phyloP scores from a whole-genome alignment of 2,888 invertebrate species.

The Drosophila borborema region DNA sequence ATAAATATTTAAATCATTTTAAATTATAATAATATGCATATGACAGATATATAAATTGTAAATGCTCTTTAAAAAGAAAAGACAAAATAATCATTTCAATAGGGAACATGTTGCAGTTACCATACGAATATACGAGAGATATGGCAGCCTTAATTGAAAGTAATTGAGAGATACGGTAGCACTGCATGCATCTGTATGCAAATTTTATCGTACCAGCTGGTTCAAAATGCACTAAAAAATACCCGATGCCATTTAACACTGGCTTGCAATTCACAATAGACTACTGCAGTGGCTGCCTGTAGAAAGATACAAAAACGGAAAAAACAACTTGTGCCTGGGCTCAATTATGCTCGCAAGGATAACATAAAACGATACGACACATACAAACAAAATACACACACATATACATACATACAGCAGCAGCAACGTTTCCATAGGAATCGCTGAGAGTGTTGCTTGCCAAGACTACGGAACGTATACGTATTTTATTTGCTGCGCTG shows the following conservation, averaged over 20 bases:
- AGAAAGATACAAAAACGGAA: background rate
- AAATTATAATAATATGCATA: too few relatives aligned
- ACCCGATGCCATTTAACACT: slow-evolving; percentile 19
- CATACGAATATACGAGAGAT: background rate
- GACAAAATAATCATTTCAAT: too few relatives aligned
- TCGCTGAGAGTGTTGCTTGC: slow-evolving; percentile 17
- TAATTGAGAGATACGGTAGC: background rate
- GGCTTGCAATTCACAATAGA: slow-evolving; percentile 19
- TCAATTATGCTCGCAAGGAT: slow-evolving; percentile 39
- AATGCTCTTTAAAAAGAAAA: too few relatives aligned
- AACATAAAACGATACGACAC: slow-evolving; percentile 30
- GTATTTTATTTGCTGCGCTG: slow-evolving; percentile 30
- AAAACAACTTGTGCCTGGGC: slow-evolving; percentile 10
- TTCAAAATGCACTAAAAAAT: slow-evolving; percentile 34
- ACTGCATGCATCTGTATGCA: background rate
- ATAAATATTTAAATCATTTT: too few relatives aligned
- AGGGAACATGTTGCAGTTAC: background rate
- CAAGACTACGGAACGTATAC: slow-evolving; percentile 42
- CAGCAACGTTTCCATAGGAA: slow-evolving; percentile 30
- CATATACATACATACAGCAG: slow-evolving; percentile 6
- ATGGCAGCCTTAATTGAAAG: background rate
- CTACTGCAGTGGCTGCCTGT: slow-evolving; percentile 20
- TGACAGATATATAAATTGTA: too few relatives aligned
- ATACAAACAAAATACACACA: slow-evolving; percentile 16
- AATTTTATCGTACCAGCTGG: slow-evolving; percentile 3